Evolutionary conservation across 2,888 invertebrate species (phyloP).

Genomic region (Calliopum simillimum): DNA sequence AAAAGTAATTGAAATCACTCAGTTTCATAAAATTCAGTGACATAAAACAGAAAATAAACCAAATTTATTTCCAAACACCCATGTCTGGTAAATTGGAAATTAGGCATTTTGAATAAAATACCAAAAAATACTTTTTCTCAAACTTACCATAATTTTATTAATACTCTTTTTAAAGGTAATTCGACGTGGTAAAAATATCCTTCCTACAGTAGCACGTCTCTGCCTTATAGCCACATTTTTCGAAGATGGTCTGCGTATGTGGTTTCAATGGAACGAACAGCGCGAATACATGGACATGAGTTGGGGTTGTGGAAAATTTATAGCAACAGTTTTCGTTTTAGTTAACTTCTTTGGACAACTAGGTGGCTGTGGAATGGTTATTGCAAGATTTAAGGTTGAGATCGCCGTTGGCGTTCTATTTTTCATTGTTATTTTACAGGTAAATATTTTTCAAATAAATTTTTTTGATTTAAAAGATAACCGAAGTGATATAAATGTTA

Average conservation of each 20-base stretch:
- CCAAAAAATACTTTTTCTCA: not conserved
- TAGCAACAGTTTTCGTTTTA: conserved; percentile 95
- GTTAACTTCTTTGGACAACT: conserved; percentile 96
- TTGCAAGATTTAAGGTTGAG: conserved; percentile 90
- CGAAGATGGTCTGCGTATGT: conserved; percentile 99
- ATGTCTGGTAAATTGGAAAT: too few relatives aligned
- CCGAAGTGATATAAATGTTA: conserved; percentile 1
- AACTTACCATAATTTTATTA: not conserved
- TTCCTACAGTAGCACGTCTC: conserved; percentile 95
- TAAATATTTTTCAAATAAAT: conserved; percentile 61
- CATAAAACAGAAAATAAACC: too few relatives aligned
- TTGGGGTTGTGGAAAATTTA: conserved; percentile 95
- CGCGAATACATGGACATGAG: conserved; percentile 97
- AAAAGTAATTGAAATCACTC: too few relatives aligned
- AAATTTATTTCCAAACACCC: too few relatives aligned
- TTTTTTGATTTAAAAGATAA: not conserved
- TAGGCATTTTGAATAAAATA: not conserved
- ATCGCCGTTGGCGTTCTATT: conserved; percentile 93
- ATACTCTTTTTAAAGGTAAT: conserved; percentile 76
- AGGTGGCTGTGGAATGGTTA: conserved; percentile 96
- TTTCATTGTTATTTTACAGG: conserved; percentile 96
- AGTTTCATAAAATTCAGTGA: too few relatives aligned
- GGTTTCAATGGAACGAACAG: conserved; percentile 98
- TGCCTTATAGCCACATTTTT: conserved; percentile 99
- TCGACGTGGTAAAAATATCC: conserved; percentile 88